Conservation (phyloP, 2,888 invertebrate genomes). For the Agrenia bidenticulata region DNA sequence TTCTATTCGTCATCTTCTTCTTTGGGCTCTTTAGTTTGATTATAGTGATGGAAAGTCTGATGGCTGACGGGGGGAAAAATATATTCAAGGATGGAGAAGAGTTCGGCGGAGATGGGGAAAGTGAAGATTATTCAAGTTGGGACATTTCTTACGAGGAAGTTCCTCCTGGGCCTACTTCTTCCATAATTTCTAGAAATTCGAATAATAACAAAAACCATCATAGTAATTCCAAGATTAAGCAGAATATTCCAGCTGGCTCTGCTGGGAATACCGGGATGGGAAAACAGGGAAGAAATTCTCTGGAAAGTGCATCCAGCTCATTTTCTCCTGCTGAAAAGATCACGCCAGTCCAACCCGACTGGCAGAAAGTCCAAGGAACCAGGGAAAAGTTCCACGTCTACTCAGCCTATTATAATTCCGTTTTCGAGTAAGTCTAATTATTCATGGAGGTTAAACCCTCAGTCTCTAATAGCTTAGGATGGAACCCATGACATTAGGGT, state of each 20-base stretch:
- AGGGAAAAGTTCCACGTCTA: slow-evolving; percentile 79
- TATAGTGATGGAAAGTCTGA: slow-evolving; percentile 79
- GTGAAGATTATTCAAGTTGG: slow-evolving; percentile 45
- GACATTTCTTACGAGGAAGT: slow-evolving; percentile 51
- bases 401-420: slow-evolving; percentile 78
- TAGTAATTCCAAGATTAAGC: slow-evolving; percentile 15
- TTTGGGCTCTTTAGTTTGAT: slow-evolving; percentile 85
- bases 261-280: background rate
- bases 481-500: too few species aligned
- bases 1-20: slow-evolving; percentile 86
- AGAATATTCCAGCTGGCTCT: background rate
- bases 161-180: slow-evolving; percentile 33
- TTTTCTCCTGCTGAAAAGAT: slow-evolving; percentile 25
- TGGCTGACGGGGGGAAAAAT: slow-evolving; percentile 61
- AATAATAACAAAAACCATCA: slow-evolving; percentile 17
- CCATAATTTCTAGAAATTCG: background rate
- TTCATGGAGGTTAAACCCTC: too few species aligned
- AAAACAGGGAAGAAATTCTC: background rate
- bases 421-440: slow-evolving; percentile 48
- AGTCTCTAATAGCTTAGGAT: too few species aligned
- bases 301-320: slow-evolving; percentile 21
- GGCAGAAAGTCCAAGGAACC: slow-evolving; percentile 56
- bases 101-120: slow-evolving; percentile 29
- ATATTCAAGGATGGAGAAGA: slow-evolving; percentile 39
- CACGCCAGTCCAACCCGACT: slow-evolving; percentile 52